Evolutionary conservation across 92 coral and sea anemone genomes (phyloP), one percentile per base, ranked within the genome.

Genomic region (Bergia sp.): DNA sequence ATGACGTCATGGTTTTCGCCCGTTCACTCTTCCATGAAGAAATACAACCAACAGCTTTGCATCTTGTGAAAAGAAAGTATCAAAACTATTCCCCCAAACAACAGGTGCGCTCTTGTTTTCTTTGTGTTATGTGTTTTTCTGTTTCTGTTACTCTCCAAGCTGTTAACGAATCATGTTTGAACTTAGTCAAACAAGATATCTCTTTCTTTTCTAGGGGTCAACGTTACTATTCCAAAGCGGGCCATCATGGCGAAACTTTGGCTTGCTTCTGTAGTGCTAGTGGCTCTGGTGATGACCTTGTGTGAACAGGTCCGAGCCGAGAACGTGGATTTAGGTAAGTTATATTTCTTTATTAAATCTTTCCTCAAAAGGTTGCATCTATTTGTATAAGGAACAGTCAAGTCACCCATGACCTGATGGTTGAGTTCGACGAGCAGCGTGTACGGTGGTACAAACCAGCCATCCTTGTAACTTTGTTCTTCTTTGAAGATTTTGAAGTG

Each of bases 1-100:
- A 84, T 84, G 79, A 84, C 87, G 87, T 84, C 87, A 84, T 84
- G 87, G 82, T 84, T 84, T 84, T 84, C 44, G 87, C 61, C 79
- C 87, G 87, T 42, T 67, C 77, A 43, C 67, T 71, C 87, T 71
- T 73, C 78, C 78, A 67, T 45, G 87, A 84, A 84, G 64, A 36
- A 84, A 43, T 50, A 69, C 76, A 84, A 45, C 87, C 78, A 71
- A 65, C 79, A 84, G 65, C 44, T 50, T 69, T 83, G 15, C 44
- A 73, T 39, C 66, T 83, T 16, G 79, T 61, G 73, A 84, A 69
- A 83, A 38, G 40, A 84, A 76, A 84, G 23, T 84, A 71, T 84
- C 39, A 29, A 69, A 84, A 84, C 87, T 84, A 84, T 69, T 29
- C 67, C 79, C 79, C 87, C 29, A 84, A 84, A 84, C 87, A 84